Base-by-base conservation (phyloP, 2,888 invertebrate species). In the Ferrisia virgata region DNA sequence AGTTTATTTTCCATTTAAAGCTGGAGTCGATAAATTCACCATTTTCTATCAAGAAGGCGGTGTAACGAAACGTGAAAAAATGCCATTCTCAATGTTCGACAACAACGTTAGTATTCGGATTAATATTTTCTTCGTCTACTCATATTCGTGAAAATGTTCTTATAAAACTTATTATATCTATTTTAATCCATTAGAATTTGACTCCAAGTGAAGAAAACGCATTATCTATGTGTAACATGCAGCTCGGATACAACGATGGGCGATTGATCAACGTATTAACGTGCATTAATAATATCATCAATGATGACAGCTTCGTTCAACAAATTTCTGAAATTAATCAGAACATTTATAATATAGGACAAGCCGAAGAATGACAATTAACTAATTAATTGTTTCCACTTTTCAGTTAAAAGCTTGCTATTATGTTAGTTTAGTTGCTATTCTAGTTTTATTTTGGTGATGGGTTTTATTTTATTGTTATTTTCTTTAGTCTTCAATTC, bases 271-370 rank as follows among this genome's bases (percentile, higher is more conserved):
- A 90, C 85, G 90, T 93, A 85, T 90, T 96, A 86, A 90, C 90
- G 87, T 91, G 92, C 85, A 89, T 95, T 83, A 92, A 93, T 25
- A 90, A 90, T 85, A 91, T 94, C 82, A 91, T 95, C 88, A 89
- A 91, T 80, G 93, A 96, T 89, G 91, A 92, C 86, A 89, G 91
- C 85, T 96, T 95, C 88, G 91, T 95, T 87, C 91, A 91, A 80
- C 94, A 95, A 89, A 90, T 95, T 87, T 90, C 95, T 86, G 92
- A 92, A 87, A 94, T 96, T 88, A 96, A 96, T 89, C 91, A 93
- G 86, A 93, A 93, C 88, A 95, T 96, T 88, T 93, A 93, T 28
- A 84, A 86, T 28, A 47, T 86, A 22, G 85, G 85, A 40, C 76
- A 82, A 40, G 72, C 31, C 39, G 82, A 82, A 69, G 82, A 82